Base-by-base conservation (phyloP, 2,797 vertebrate genomes). In the Smutsia gigantea region DNA sequence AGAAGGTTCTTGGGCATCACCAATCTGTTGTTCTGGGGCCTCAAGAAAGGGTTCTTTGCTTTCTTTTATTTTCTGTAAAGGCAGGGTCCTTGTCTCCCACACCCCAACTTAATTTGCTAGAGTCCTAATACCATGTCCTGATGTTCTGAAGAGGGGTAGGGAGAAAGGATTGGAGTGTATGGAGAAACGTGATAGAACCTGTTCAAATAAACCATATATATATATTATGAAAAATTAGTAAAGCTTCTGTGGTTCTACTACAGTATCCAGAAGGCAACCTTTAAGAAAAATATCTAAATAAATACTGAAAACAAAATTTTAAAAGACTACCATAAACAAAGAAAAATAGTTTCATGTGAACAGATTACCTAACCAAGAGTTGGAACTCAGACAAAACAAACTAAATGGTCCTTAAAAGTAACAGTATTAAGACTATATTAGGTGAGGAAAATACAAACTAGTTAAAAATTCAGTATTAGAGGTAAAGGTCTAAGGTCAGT, bases 161-260 rank as follows among this genome's bases (percentile, higher is more conserved):
- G 34, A 90, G 72, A 66, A 85, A 72, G 23, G 61, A 51, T 23
- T 46, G 6, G 34, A 74, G 55, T 64, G 14, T 13, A 88, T 34
- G 13, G 17, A 94, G 23, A 94, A 72, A 63, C 72, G 37, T 53
- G 55, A 87, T 53, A 93, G 23, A 71, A 64, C 4, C 66, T 64
- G 2, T 72, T 66, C 66, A 82, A 88, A 68, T 63, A 86, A 87
- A 93, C 42, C 39, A 79, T 74, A 69, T 69, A 87, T 66, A 93
- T 27, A 61, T 19, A 71, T 71, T 79, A 42, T 71, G 53, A 87
- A 87, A 78, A 87, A 2, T 39, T 39, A 69, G n/a, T 69, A n/a
- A 87, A 25, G 39, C 31, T 78, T 79, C 63, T 59, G 27, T n/a
- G 27, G 31, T 79, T 71, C 55, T 69, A 78, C 64, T 79, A 87